A percentile compares a stretch with the other conserved stretches of the same genome.
Conservation (phyloP, 2,113 vertebrate species). For the Alexandromys fortis region DNA sequence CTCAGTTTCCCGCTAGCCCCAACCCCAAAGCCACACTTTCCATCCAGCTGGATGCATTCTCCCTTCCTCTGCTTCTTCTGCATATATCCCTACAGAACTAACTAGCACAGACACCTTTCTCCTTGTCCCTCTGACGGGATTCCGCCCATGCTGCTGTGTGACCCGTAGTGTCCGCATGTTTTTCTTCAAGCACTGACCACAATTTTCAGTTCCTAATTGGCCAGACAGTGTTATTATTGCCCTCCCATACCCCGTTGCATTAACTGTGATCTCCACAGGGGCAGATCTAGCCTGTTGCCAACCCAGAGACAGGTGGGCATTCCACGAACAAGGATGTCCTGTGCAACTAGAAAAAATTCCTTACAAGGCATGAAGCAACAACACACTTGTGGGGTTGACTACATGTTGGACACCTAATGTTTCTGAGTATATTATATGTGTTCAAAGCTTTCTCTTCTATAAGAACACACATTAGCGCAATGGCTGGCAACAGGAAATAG, state of each 20-base stretch:
- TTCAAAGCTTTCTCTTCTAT: not conserved
- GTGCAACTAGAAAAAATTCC: not conserved
- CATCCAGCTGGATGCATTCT: not conserved
- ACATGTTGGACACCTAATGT: not conserved
- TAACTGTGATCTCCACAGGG: not conserved
- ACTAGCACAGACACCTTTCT: not conserved
- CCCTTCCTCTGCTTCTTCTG: not conserved
- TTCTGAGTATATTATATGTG: not conserved
- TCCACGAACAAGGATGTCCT: not conserved
- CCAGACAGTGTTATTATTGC: not conserved
- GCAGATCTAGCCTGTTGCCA: not conserved
- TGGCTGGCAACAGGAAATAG: not conserved
- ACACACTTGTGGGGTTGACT: slow-evolving; percentile 72
- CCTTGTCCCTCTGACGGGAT: not conserved
- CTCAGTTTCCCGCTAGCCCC: rapidly evolving
- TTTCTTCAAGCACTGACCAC: not conserved
- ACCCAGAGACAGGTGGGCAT: not conserved
- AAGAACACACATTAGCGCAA: not conserved
- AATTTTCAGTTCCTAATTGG: not conserved
- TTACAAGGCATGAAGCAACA: slow-evolving; percentile 60
- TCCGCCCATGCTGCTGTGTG: not conserved
- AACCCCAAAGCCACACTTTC: not conserved
- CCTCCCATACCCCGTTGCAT: not conserved
- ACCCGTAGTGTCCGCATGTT: not conserved
- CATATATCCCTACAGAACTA: not conserved